Base-by-base conservation (phyloP, 2,888 invertebrate species). In the Emesis furor region DNA sequence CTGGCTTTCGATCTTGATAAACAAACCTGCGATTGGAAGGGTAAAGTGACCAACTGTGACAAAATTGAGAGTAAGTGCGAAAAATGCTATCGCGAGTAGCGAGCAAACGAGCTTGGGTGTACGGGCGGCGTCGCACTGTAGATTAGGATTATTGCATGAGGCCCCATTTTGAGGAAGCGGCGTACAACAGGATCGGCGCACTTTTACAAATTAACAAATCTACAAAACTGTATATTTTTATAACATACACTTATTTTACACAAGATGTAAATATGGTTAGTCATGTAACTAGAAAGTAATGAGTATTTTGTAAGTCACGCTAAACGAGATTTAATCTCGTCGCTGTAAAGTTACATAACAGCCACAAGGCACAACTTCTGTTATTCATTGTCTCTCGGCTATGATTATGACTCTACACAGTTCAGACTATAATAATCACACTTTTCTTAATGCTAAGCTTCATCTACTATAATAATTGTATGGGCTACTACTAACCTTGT, bases 11-110 rank as follows among this genome's bases (percentile, higher is more conserved):
- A 99, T 98, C 98, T 99, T 97, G 98, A 99, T 97, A 99, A 99
- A 98, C 99, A 99, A 98, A 99, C 99, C 96, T 99, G 99, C 97
- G 99, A 99, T 98, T 99, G 99, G 99, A 99, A 99, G 98, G 99
- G 99, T 98, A 99, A 99, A 98, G 99, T 99, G 98, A 98, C 97
- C 98, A 99, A 98, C 98, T 99, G 99, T 98, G 98, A 99, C 98
- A 98, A 98, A 97, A 98, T 99, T 97, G 99, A 99, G 98, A 99
- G 99, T 99, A 99, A 99, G 99, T 98, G 97, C 94, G 95, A 94
- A 93, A 92, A 93, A 94, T 93, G 94, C 94, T 96, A 95, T 95
- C 94, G 95, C 95, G 95, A 92, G 94, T 95, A 95, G 95, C 95
- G 93, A 95, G 94, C 95, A 96, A 95, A 91, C 92, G 92, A 94